Conservation (phyloP, 1,140 invertebrate genomes). For the Agrypnia vestita region DNA sequence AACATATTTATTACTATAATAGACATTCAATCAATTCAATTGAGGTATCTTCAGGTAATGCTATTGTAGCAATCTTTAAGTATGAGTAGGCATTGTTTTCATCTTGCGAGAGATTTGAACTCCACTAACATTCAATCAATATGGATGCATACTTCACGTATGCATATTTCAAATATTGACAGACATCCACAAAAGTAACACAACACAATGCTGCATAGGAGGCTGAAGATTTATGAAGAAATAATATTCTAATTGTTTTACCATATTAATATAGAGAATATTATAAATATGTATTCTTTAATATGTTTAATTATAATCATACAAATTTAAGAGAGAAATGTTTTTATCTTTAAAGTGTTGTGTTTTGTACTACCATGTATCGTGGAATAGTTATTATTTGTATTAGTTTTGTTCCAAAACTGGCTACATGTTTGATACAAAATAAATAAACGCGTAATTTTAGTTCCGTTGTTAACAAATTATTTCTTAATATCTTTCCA, state of each 20-base stretch:
- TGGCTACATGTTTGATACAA: slow-evolving; percentile 61
- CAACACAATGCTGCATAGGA: too few relatives aligned
- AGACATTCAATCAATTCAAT: slow-evolving; percentile 49
- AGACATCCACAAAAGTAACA: background rate
- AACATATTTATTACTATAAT: slow-evolving; percentile 47
- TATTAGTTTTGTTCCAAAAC: slow-evolving; percentile 57
- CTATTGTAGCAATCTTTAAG: slow-evolving; percentile 1
- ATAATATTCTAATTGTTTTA: slow-evolving; percentile 58
- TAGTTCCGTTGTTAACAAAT: slow-evolving; percentile 16
- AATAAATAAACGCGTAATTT: slow-evolving; percentile 60
- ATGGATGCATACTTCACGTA: too few relatives aligned
- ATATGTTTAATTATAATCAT: slow-evolving; percentile 57
- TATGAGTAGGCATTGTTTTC: slow-evolving; percentile 20
- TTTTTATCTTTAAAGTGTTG: slow-evolving; percentile 61
- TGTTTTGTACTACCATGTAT: slow-evolving; percentile 61
- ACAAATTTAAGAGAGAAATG: slow-evolving; percentile 57
- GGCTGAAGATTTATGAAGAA: slow-evolving; percentile 2
- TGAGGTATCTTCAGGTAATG: slow-evolving; percentile 36
- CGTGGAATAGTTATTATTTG: slow-evolving; percentile 58
- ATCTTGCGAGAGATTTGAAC: background rate
- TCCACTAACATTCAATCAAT: too few relatives aligned
- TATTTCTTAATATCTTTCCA: background rate
- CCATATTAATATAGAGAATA: slow-evolving; percentile 58
- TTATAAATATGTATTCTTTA: slow-evolving; percentile 59
- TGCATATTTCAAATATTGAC: background rate